Conservation (phyloP, 2,888 invertebrate genomes). For the Aleiodes leptofemur region DNA sequence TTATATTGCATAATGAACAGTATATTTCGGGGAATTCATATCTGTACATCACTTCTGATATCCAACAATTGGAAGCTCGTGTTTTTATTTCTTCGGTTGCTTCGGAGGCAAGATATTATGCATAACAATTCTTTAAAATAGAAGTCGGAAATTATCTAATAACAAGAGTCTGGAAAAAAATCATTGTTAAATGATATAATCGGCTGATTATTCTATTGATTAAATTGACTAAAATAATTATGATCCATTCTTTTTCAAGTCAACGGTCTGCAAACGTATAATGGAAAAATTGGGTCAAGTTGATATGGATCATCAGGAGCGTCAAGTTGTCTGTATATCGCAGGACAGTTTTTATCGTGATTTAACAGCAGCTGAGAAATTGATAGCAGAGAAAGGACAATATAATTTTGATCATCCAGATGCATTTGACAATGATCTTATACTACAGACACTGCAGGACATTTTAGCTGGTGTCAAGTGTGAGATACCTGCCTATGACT, state of each 20-base stretch:
- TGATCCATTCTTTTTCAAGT: conserved; percentile 77
- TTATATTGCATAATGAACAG: no score
- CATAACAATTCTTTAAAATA: no score
- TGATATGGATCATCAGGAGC: conserved; percentile 90
- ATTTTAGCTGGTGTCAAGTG: conserved; percentile 92
- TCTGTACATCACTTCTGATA: no score
- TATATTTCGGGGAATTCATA: no score
- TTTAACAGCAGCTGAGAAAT: conserved; percentile 86
- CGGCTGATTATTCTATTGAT: no score
- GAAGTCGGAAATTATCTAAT: no score
- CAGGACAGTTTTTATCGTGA: conserved; percentile 98
- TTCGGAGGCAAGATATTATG: no score
- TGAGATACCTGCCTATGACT: conserved; percentile 95
- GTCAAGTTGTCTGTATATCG: conserved; percentile 95
- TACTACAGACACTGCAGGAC: conserved; percentile 87
- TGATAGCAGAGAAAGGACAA: conserved; percentile 90
- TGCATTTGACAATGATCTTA: conserved; percentile 94
- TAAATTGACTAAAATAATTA: background rate
- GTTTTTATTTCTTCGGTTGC: no score
- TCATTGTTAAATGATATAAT: no score
- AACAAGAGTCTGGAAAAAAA: no score
- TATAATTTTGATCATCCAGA: conserved; percentile 99
- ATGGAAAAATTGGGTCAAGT: conserved; percentile 97
- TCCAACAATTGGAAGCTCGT: no score
- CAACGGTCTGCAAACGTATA: conserved; percentile 98